Percentiles rank a stretch among this genome's conserved stretches.
Conservation (phyloP, 1,140 invertebrate genomes). For the Cheumatopsyche charites region DNA sequence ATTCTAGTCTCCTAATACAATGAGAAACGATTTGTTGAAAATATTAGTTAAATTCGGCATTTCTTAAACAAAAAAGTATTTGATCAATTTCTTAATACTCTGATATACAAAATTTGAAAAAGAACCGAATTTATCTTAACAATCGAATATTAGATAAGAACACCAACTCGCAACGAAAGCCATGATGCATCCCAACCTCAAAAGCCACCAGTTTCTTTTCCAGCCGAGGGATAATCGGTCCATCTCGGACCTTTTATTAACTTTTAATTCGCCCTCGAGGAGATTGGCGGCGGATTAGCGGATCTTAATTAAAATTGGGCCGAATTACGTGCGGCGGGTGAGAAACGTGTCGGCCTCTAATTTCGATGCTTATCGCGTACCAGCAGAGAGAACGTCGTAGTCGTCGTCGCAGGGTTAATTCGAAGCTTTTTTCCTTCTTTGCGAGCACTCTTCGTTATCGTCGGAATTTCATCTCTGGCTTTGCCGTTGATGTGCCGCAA, state of each 20-base stretch:
- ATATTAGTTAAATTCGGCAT: no score
- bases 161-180: background rate
- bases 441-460: background rate
- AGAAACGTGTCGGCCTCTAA: constrained; percentile 22
- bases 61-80: no score
- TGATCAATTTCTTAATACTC: no score
- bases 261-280: constrained; percentile 43
- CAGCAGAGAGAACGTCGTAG: background rate
- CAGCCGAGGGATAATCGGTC: constrained; percentile 42
- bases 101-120: no score
- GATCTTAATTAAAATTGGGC: constrained; percentile 47
- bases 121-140: no score
- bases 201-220: background rate
- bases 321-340: constrained; percentile 40
- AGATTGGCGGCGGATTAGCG: constrained; percentile 42
- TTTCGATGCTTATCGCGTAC: constrained; percentile 26
- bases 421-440: background rate
- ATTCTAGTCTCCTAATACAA: no score
- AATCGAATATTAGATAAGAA: no score
- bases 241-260: constrained; percentile 46
- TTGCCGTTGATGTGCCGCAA: background rate
- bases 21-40: no score
- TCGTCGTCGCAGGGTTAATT: constrained; percentile 22
- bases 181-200: background rate
- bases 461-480: constrained; percentile 10